Evolutionary conservation across 2,113 vertebrate genomes (phyloP).

Genomic region (Cisticola juncidis): DNA sequence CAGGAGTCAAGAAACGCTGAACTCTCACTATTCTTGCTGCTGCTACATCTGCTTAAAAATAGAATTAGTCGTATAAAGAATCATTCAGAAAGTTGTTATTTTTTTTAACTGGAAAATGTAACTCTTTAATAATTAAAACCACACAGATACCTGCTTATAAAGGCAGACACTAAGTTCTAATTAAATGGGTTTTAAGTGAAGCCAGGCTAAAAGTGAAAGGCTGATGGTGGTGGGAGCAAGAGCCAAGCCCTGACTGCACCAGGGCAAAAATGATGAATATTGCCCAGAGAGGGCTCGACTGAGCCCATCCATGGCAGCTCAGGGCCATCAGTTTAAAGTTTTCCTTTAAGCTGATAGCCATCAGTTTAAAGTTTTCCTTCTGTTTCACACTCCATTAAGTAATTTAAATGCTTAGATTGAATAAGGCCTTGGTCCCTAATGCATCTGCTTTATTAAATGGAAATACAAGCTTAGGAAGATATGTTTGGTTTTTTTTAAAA

Average conservation of each 20-base stretch:
- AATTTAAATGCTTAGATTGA: neutral
- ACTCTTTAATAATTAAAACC: neutral
- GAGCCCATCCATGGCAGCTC: neutral
- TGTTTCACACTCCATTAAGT: slow-evolving; percentile 1
- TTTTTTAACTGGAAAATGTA: neutral
- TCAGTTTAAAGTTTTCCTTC: neutral
- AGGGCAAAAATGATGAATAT: neutral
- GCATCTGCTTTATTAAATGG: neutral
- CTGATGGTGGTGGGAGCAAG: neutral
- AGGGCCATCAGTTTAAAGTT: neutral
- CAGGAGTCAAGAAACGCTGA: slow-evolving; percentile 1
- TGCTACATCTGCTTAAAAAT: neutral
- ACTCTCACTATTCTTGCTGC: neutral
- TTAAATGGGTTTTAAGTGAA: neutral
- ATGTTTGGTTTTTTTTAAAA: neutral
- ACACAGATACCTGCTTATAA: neutral
- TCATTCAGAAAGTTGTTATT: neutral
- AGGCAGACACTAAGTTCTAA: neutral
- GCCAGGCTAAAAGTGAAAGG: neutral
- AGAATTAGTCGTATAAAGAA: neutral
- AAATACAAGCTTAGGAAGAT: neutral
- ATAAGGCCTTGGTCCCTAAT: neutral
- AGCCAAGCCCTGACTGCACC: neutral
- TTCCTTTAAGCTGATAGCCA: neutral
- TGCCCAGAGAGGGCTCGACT: neutral